Percentiles rank a stretch among this genome's conserved stretches.
phyloP scores from a whole-genome alignment of 2,888 invertebrate species.

The Asteroscopus sphinx region DNA sequence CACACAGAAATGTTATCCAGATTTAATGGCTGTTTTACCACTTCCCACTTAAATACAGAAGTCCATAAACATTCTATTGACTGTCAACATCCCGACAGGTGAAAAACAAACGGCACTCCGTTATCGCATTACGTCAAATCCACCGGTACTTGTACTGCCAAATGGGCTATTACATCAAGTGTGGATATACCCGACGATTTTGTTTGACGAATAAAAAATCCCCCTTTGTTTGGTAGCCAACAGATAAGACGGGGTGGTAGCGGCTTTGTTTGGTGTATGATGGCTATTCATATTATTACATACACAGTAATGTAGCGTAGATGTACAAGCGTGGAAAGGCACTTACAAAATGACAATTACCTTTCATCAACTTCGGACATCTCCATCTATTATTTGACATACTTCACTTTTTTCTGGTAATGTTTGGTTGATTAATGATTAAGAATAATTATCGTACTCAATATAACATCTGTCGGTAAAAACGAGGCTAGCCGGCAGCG shows the following conservation, averaged over 20 bases:
- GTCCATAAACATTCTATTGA: constrained; percentile 48
- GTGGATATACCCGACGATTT: constrained; percentile 59
- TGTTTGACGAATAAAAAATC: constrained; percentile 60
- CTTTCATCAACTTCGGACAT: too few species aligned
- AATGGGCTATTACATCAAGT: constrained; percentile 69
- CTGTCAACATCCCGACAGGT: constrained; percentile 43
- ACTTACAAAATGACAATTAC: too few species aligned
- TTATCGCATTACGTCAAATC: constrained; percentile 71
- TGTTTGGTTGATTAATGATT: too few species aligned
- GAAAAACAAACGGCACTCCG: constrained; percentile 59
- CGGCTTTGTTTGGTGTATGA: constrained; percentile 6
- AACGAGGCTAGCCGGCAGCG: too few species aligned
- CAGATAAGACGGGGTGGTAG: constrained; percentile 32
- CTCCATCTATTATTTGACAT: too few species aligned
- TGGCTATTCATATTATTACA: constrained; percentile 11
- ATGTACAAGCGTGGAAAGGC: too few species aligned
- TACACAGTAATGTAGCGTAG: too few species aligned
- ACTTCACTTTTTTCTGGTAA: too few species aligned
- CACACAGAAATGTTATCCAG: neutral
- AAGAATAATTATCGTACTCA: too few species aligned
- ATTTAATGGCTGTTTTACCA: constrained; percentile 23
- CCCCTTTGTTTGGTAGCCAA: constrained; percentile 45
- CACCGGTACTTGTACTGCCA: constrained; percentile 67
- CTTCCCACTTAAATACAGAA: constrained; percentile 24
- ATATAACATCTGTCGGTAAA: too few species aligned